Evolutionary conservation across 2,113 vertebrate genomes (phyloP).

Genomic region (Oreochromis niloticus): DNA sequence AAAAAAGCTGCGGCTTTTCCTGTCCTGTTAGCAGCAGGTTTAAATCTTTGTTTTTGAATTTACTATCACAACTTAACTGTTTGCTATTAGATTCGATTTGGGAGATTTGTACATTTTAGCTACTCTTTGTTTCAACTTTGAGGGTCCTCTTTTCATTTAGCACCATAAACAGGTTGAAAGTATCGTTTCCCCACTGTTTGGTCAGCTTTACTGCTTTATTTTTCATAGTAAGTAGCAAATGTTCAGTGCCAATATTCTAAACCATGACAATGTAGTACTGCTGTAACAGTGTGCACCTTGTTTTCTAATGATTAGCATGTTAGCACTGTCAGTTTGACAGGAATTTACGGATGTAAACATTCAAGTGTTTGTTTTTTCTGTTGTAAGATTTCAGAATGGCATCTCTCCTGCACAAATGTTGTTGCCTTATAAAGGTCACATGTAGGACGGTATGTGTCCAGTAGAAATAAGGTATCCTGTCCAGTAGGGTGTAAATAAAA

Average conservation of each 20-base stretch:
- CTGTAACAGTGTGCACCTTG: background rate
- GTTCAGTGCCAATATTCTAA: background rate
- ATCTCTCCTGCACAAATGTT: background rate
- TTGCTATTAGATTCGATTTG: background rate
- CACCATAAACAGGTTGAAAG: background rate
- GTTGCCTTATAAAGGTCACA: background rate
- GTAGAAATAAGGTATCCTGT: slow-evolving; percentile 33
- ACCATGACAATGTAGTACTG: background rate
- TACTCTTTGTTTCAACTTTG: background rate
- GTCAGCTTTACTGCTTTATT: background rate
- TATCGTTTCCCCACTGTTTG: background rate
- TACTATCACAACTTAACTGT: background rate
- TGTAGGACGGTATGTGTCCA: background rate
- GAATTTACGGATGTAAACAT: background rate
- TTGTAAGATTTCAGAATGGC: background rate
- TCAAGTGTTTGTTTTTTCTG: background rate
- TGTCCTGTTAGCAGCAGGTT: background rate
- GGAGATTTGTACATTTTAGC: background rate
- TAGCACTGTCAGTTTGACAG: background rate
- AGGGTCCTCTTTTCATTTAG: background rate
- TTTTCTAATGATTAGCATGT: background rate
- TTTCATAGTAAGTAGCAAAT: background rate
- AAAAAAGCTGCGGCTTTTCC: background rate
- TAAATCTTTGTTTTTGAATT: background rate
- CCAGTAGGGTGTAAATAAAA: slow-evolving; percentile 50